Conservation (phyloP, 2,797 vertebrate genomes). For the Sebastes nivosus region DNA sequence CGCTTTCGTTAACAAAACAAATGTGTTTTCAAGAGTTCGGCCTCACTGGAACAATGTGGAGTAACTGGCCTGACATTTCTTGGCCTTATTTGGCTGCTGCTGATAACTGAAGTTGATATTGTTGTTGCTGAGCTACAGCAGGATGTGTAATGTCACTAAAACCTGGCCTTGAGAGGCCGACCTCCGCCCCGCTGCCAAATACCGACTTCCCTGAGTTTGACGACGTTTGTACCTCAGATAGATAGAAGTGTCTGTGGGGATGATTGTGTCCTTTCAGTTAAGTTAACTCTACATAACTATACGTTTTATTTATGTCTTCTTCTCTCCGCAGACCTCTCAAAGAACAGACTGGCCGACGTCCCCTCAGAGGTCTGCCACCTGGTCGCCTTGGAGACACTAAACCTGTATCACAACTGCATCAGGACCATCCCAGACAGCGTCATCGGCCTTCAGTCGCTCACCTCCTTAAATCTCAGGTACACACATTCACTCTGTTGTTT, state of each 20-base stretch:
- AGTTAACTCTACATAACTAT: background rate
- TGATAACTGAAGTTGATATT: conserved; percentile 29
- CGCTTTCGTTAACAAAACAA: conserved; percentile 23
- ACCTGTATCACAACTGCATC: conserved; percentile 96
- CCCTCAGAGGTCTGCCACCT: conserved; percentile 90
- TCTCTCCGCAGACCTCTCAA: conserved; percentile 88
- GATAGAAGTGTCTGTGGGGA: too few species aligned
- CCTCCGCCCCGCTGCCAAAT: background rate
- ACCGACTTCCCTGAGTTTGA: background rate
- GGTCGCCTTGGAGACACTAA: conserved; percentile 92
- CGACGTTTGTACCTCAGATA: background rate
- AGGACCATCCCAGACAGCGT: conserved; percentile 91
- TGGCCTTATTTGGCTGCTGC: conserved; percentile 37
- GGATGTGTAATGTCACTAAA: conserved; percentile 52
- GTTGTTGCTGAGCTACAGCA: conserved; percentile 22
- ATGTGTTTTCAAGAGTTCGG: conserved; percentile 21
- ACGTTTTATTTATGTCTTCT: background rate
- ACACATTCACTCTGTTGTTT: background rate
- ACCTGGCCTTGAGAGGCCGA: conserved; percentile 20
- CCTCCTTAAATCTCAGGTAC: conserved; percentile 93
- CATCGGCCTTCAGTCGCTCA: conserved; percentile 90
- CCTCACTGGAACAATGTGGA: conserved; percentile 37
- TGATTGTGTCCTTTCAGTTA: background rate
- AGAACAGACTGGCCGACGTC: conserved; percentile 90
- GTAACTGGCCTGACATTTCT: conserved; percentile 35